These are phyloP conservation scores for Enteromius thamalakanensis DNA, from an alignment of 2,797 vertebrate genomes.

Conservation along the genomic window DNA sequence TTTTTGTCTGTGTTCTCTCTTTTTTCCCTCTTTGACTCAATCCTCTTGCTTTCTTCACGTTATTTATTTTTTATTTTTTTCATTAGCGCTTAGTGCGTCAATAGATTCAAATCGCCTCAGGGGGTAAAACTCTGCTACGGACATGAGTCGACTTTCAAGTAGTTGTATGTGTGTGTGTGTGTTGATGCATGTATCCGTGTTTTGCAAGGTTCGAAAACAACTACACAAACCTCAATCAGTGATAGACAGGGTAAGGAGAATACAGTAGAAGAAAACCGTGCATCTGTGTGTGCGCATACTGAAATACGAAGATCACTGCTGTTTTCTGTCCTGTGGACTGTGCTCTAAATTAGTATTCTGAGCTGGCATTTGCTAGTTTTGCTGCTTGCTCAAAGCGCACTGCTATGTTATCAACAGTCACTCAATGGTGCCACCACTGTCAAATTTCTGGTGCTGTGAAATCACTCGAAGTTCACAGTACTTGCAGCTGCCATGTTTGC, in stretches of 20 bases:
- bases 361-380: constrained; percentile 61
- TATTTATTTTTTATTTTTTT: constrained; percentile 24
- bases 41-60: neutral
- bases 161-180: constrained; percentile 27
- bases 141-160: constrained; percentile 50
- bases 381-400: constrained; percentile 65
- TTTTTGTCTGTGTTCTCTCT: neutral
- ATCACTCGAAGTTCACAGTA: constrained; percentile 72
- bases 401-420: constrained; percentile 70
- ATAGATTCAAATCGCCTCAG: constrained; percentile 55
- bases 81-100: constrained; percentile 59
- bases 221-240: constrained; percentile 19
- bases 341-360: constrained; percentile 70
- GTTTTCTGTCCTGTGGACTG: constrained; percentile 51
- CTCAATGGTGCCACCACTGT: constrained; percentile 69
- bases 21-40: neutral
- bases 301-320: constrained; percentile 39
- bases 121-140: constrained; percentile 51
- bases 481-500: constrained; percentile 72
- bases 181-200: constrained; percentile 24
- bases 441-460: constrained; percentile 73
- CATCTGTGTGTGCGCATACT: constrained; percentile 16
- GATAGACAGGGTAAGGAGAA: constrained; percentile 2
- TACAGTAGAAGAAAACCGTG: neutral
- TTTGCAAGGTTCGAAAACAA: constrained; percentile 38